Evolutionary conservation across 2,113 vertebrate species (phyloP), one percentile per base, ranked within the genome.

Genomic region (Cyphotilapia sp.): DNA sequence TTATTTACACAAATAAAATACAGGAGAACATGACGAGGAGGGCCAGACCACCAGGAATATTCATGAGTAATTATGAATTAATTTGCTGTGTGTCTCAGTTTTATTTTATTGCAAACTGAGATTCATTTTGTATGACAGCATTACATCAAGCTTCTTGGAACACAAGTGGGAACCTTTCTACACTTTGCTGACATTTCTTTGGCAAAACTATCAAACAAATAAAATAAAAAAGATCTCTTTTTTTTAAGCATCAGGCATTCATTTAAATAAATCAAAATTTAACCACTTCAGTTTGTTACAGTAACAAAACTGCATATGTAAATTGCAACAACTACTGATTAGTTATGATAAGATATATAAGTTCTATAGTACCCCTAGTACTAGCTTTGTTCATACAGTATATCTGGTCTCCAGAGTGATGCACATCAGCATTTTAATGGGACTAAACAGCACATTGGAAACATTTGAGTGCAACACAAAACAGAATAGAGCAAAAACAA

Each of bases 391-490:
- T 87, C 54, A 16, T 56, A 81, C 51, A 71, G 51, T 54, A 40
- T 45, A 74, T 81, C 59, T 63, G 51, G 31, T 85, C 87, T 83
- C 66, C 54, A 90, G 74, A 81, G 81, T 86, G 35, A 82, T 10
- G 83, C 78, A 92, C 78, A 90, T 22, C 45, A 56, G 27, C 12
- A 17, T 80, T 82, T 82, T 31, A 57, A 82, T 78, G 57, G 42
- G 63, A 69, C 47, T 33, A 40, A 80, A 80, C 24, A 42, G 85
- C 81, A 87, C 35, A 11, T 4, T 80, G 81, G 81, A 90, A 89
- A 84, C 61, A 61, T 91, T 81, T 90, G 13, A 85, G 56, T 19
- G 40, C 57, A 49, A 92, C 57, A 87, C 83, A 83, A n/a, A 82
- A 69, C 59, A 63, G 13, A 57, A 80, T 51, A 83, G 11, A 61